These are phyloP conservation scores for Leistus spinibarbis DNA, from an alignment of 2,888 invertebrate genomes.

Conservation along the genomic window DNA sequence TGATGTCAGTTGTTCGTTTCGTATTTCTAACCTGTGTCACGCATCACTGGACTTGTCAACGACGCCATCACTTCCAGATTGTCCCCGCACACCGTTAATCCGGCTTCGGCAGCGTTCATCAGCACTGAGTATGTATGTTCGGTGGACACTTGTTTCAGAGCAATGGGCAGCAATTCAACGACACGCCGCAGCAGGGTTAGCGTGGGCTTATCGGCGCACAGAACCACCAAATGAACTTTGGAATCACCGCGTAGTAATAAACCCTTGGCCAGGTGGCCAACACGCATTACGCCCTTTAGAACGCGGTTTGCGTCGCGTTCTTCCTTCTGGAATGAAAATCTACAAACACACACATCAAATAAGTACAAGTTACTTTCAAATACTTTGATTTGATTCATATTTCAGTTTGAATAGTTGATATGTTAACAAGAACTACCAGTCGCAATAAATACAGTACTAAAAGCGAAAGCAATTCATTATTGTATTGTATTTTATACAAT, in stretches of 20 bases:
- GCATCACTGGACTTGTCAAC: conserved; percentile 90
- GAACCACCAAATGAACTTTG: conserved; percentile 88
- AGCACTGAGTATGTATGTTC: conserved; percentile 84
- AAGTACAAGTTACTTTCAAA: neutral
- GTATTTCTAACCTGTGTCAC: conserved; percentile 72
- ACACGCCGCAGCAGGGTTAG: conserved; percentile 84
- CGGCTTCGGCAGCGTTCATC: conserved; percentile 83
- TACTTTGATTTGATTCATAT: too few species aligned
- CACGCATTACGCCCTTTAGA: conserved; percentile 95
- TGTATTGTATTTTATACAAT: too few species aligned
- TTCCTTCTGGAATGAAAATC: conserved; percentile 72
- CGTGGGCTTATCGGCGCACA: conserved; percentile 95
- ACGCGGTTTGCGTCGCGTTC: conserved; percentile 69
- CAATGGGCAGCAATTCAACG: conserved; percentile 80
- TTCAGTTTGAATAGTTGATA: too few species aligned
- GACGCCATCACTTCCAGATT: conserved; percentile 83
- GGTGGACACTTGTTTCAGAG: conserved; percentile 73
- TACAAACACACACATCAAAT: conserved; percentile 46
- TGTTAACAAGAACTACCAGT: too few species aligned
- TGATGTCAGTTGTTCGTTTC: conserved; percentile 31
- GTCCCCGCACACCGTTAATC: conserved; percentile 81
- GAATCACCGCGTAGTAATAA: conserved; percentile 88
- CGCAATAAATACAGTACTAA: too few species aligned
- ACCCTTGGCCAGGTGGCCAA: conserved; percentile 89
- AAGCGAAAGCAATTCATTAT: too few species aligned